Evolutionary conservation across 2,888 invertebrate species (phyloP).

Genomic region (Rotaria sp.): DNA sequence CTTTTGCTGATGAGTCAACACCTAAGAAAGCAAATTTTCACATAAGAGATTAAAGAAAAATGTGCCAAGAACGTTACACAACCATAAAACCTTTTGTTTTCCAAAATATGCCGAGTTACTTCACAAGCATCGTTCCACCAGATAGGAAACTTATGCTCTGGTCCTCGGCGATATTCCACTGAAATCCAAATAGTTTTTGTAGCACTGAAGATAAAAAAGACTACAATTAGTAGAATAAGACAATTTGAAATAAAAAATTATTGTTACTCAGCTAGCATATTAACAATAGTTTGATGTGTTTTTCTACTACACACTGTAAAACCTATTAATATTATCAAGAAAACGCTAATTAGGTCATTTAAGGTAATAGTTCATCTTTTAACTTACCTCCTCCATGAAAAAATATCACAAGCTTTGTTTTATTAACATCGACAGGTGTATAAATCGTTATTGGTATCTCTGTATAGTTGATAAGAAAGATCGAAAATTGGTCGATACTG

Average conservation of each 20-base stretch:
- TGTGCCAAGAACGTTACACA: neutral
- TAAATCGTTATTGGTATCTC: neutral
- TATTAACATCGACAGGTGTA: neutral
- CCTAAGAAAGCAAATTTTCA: slow-evolving; percentile 43
- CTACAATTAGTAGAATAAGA: neutral
- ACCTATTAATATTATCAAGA: neutral
- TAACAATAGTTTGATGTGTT: neutral
- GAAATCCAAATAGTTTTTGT: slow-evolving; percentile 43
- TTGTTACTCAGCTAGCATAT: neutral
- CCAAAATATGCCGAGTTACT: slow-evolving; percentile 48
- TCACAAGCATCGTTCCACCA: slow-evolving; percentile 47
- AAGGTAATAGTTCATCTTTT: neutral
- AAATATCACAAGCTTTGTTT: neutral
- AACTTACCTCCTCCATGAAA: neutral
- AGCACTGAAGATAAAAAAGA: neutral
- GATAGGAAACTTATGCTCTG: slow-evolving; percentile 49
- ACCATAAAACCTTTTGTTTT: slow-evolving; percentile 47
- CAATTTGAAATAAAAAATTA: neutral
- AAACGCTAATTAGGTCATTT: neutral
- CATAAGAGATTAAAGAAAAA: neutral
- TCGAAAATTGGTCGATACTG: neutral
- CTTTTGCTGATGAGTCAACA: slow-evolving; percentile 46
- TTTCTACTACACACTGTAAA: neutral
- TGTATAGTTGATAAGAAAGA: neutral
- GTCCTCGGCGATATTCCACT: slow-evolving; percentile 49